Evolutionary conservation across 2,888 invertebrate genomes (phyloP), one percentile per base, ranked within the genome.

Genomic region (Macropis europaea): DNA sequence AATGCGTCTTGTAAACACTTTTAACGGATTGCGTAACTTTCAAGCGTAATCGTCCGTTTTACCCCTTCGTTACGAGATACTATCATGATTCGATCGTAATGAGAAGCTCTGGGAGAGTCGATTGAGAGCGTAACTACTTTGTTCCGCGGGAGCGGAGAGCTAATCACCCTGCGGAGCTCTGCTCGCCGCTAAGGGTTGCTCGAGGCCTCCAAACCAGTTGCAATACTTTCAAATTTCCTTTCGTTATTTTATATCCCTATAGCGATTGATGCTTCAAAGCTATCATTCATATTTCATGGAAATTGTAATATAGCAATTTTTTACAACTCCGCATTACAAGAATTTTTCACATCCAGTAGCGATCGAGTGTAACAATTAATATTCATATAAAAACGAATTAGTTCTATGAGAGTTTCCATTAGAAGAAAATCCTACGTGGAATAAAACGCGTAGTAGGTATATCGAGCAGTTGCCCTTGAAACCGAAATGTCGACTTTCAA

Each of bases 1-100:
- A 66, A 70, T 34, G 13, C 56, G 47, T 11, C 13, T 74, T 9
- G 19, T 50, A 66, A 66, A 70, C 54, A 32, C 34, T 30, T 71
- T 60, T 42, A 19, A 40, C 24, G 22, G 61, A 47, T 79, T 76
- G 80, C 76, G 24, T 69, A 73, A 78, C 50, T 48, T 15, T 3
- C 4, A 38, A 59, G 40, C 26, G 26, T 17, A n/a, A 45, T 48
- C 17, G 9, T 62, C 34, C n/a, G 36, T 34, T 38, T 56, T 26
- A 15, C 15, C 28, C 13, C 19, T 17, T 50, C 30, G 2, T n/a
- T 26, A 28, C 3, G 13, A 3, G 19, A 5, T 19, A 7, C 17
- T 9, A 7, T 24, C 24, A 13, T 13, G 6, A 3, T 3, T 28
- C 7, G 28, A 9, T 15, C 3, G 2, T 28, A 15, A n/a, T 15